A percentile compares a stretch with the other conserved stretches of the same genome.
These are phyloP conservation scores for Ardeotis arabs DNA, from an alignment of 2,113 vertebrate species.

Conservation along the genomic window DNA sequence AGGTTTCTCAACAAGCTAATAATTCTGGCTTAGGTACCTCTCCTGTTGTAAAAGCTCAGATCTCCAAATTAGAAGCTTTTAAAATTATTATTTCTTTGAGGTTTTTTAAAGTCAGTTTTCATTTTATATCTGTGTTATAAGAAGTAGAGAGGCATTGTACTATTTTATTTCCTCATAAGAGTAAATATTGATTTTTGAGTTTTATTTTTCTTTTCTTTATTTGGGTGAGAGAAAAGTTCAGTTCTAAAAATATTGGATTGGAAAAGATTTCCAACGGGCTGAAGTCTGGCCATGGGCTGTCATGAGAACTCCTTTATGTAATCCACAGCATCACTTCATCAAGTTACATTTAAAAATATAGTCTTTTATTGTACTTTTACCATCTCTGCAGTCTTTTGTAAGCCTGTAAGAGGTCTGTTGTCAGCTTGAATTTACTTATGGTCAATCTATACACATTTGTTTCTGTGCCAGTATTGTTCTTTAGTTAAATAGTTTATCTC, in stretches of 20 bases:
- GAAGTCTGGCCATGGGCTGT: neutral
- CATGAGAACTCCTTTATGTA: neutral
- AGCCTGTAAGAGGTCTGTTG: neutral
- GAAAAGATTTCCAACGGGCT: neutral
- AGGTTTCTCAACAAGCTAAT: neutral
- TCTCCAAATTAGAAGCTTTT: neutral
- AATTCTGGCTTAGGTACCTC: neutral
- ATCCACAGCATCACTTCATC: neutral
- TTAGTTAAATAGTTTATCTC: slow-evolving; percentile 19
- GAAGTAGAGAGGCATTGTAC: neutral
- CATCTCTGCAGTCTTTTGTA: neutral
- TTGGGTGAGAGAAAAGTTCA: neutral
- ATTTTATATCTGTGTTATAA: neutral
- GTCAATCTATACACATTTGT: neutral
- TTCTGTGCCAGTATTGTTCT: neutral
- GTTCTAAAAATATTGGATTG: neutral
- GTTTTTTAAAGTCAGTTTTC: neutral
- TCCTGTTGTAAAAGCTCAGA: neutral
- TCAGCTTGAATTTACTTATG: slow-evolving; percentile 24
- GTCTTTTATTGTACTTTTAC: neutral
- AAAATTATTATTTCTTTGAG: no score
- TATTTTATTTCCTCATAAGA: neutral
- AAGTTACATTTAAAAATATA: neutral
- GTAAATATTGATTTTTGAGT: neutral
- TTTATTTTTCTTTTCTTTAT: neutral